Base-by-base conservation (phyloP, 1,140 invertebrate species). In the Pararge aegeria region DNA sequence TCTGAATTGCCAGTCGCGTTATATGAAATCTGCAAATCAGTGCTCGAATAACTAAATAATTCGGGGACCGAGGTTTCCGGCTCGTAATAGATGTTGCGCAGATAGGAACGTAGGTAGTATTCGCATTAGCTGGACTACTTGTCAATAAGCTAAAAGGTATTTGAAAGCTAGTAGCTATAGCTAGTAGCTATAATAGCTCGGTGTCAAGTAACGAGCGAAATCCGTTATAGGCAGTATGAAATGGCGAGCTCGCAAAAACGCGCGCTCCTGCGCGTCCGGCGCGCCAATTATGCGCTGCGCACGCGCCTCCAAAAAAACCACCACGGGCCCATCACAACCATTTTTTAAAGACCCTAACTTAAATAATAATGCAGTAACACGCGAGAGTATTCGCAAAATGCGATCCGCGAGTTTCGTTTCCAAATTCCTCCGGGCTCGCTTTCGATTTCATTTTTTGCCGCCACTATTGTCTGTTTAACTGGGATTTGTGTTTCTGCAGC, bases 321-420 rank as follows among this genome's bases (percentile, higher is more conserved):
- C 62, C 75, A 70, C 61, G 66, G 66, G 68, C 71, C 78, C 78
- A 82, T 85, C 75, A 71, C 66, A 81, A 71, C 73, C 78, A 83
- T 82, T 82, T 87, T 81, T 79, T 77, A 83, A 86, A 84, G 74
- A 57, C 73, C 73, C 75, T 48, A 83, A 75, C 83, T 87, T 86
- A 84, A 88, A 87, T 87, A 89, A 89, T 89, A 89, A 87, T 89
- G 87, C 84, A 87, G 80, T 87, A 89, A 89, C 87, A 89, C 84
- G 87, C 87, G 84, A 89, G 75, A 83, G 71, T 78, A 89, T 89
- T 80, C 82, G 73, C 80, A 79, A 87, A 87, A 87, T 89, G 87
- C 84, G 79, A 89, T 89, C 81, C 81, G 55, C 78, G 82, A 85
- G 84, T 89, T 86, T 85, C 78, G 80, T 79, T 82, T 81, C 77